phyloP scores from a whole-genome alignment of 2,797 vertebrate genomes.

The Eulemur mongoz region DNA sequence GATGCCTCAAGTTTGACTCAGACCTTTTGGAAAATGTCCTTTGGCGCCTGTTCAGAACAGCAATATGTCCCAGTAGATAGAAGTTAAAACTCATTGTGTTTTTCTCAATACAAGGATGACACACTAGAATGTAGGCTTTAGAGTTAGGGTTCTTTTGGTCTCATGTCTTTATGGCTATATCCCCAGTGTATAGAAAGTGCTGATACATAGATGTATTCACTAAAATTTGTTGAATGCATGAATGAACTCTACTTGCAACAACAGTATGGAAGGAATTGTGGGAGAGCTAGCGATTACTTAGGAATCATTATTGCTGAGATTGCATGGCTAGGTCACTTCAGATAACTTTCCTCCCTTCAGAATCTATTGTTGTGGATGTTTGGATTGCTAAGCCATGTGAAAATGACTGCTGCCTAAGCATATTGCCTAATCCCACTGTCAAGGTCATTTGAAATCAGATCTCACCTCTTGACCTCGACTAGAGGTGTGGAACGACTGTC shows the following conservation, averaged over 20 bases:
- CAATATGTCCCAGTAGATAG: not conserved
- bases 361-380: constrained; percentile 38
- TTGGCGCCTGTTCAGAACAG: not conserved
- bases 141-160: not conserved
- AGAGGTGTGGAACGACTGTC: not conserved
- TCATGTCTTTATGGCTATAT: not conserved
- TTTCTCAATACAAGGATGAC: not conserved
- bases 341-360: not conserved
- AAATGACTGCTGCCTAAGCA: constrained; percentile 49
- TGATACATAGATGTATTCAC: not conserved
- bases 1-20: not conserved
- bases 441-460: not conserved
- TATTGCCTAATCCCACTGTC: not conserved
- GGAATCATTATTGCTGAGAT: constrained; percentile 30
- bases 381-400: not conserved
- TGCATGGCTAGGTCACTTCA: not conserved
- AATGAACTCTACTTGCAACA: not conserved
- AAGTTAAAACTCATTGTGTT: not conserved
- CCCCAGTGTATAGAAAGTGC: not conserved
- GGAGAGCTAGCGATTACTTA: not conserved
- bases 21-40: not conserved
- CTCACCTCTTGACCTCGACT: constrained; percentile 20
- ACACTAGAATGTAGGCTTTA: not conserved
- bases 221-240: not conserved
- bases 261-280: not conserved